Percentiles rank a stretch among this genome's conserved stretches.
Conservation (phyloP, 2,797 vertebrate genomes). For the Perodicticus potto region DNA sequence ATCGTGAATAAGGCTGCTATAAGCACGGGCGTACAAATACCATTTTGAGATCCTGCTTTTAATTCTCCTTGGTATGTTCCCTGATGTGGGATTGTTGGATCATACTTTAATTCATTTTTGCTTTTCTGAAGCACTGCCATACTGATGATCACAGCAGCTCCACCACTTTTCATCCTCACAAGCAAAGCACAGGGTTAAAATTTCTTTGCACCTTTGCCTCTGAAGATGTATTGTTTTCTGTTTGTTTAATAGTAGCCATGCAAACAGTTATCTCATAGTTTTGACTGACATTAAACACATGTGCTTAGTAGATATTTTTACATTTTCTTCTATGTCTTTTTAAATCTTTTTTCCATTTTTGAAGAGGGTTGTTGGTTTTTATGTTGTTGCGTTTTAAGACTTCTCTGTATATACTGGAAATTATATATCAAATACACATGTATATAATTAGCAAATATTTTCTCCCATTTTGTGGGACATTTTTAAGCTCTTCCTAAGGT, state of each 20-base stretch:
- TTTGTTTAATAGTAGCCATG: neutral
- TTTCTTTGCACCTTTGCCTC: neutral
- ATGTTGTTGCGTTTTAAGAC: neutral
- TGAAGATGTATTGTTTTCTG: neutral
- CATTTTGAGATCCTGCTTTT: neutral
- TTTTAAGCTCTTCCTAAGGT: neutral
- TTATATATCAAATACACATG: neutral
- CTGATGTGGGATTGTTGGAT: neutral
- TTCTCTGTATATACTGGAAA: neutral
- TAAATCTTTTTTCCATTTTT: neutral
- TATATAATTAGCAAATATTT: neutral
- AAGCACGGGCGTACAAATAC: too few relatives aligned
- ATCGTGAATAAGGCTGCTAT: neutral
- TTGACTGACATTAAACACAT: neutral
- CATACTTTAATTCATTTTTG: too few relatives aligned
- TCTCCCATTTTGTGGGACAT: too few relatives aligned
- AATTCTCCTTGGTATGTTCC: too few relatives aligned
- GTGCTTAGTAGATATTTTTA: neutral
- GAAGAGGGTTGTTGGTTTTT: neutral
- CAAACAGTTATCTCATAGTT: neutral
- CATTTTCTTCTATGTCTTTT: neutral
- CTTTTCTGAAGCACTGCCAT: neutral
- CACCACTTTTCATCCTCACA: neutral
- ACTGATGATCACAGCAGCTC: neutral
- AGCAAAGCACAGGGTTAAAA: neutral